A percentile compares a stretch with the other conserved stretches of the same genome.
Evolutionary conservation across 1,140 invertebrate species (phyloP).

Genomic region (Cotesia vestalis): DNA sequence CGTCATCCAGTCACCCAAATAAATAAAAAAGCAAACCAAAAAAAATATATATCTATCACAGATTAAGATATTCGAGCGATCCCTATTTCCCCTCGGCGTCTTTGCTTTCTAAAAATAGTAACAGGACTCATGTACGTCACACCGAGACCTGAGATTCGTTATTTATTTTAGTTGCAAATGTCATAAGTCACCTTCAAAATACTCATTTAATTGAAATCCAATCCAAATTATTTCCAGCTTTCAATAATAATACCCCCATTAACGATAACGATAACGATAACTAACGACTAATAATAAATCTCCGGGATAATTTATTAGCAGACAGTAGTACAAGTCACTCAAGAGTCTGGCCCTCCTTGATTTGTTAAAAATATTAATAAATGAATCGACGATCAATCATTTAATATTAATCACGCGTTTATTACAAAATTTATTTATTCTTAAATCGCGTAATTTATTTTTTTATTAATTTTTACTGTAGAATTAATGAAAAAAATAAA

Average conservation of each 20-base stretch:
- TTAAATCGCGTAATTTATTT: neutral
- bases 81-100: neutral
- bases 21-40: neutral
- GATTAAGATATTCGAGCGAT: constrained; percentile 23
- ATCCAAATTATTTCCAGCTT: neutral
- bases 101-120: constrained; percentile 31
- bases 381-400: no score
- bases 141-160: constrained; percentile 23
- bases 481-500: neutral
- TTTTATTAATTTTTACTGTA: neutral
- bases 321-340: neutral
- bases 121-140: constrained; percentile 12
- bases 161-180: constrained; percentile 1
- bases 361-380: neutral
- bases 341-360: neutral
- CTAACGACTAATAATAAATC: no score
- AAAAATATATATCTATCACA: no score
- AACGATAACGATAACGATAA: no score
- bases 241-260: no score
- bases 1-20: neutral
- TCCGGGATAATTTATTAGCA: neutral
- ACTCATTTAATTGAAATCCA: constrained; percentile 2
- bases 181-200: neutral
- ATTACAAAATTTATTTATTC: no score
- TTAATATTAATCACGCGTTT: no score